Percentiles rank a stretch among this genome's conserved stretches.
Conservation (phyloP, 2,113 vertebrate genomes). For the Tonatia bakeri region DNA sequence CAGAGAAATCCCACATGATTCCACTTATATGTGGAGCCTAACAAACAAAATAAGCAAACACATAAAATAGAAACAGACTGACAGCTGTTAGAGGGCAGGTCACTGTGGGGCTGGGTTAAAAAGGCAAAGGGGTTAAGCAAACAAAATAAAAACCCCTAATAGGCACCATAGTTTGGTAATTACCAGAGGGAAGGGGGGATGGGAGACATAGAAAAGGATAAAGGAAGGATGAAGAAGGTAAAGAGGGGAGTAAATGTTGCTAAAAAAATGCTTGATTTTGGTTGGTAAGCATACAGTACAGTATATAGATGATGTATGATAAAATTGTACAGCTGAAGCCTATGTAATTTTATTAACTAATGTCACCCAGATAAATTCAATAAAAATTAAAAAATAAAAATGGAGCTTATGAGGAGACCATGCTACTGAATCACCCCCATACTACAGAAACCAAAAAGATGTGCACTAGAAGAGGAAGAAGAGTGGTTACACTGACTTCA, state of each 20-base stretch:
- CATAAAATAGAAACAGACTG: not conserved
- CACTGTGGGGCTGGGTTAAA: not conserved
- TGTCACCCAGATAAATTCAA: not conserved
- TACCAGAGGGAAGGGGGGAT: not conserved
- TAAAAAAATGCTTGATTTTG: not conserved
- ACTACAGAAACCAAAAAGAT: not conserved
- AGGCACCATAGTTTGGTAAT: not conserved
- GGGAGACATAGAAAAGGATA: not conserved
- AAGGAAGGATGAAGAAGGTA: not conserved
- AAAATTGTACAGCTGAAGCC: not conserved
- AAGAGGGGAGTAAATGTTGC: not conserved
- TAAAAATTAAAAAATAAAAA: not conserved
- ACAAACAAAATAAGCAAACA: not conserved
- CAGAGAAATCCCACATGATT: not conserved
- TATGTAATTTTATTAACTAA: not conserved
- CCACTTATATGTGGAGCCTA: not conserved
- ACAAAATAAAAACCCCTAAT: not conserved
- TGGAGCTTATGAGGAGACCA: not conserved
- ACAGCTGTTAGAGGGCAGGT: not conserved
- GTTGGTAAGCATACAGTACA: not conserved
- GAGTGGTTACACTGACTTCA: not conserved
- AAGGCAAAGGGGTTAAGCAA: not conserved
- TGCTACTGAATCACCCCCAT: not conserved
- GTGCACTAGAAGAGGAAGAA: not conserved
- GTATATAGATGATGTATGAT: not conserved